Percentiles rank a stretch among this genome's conserved stretches.
phyloP scores from a whole-genome alignment of 2,113 vertebrate genomes.

The Equus quagga region DNA sequence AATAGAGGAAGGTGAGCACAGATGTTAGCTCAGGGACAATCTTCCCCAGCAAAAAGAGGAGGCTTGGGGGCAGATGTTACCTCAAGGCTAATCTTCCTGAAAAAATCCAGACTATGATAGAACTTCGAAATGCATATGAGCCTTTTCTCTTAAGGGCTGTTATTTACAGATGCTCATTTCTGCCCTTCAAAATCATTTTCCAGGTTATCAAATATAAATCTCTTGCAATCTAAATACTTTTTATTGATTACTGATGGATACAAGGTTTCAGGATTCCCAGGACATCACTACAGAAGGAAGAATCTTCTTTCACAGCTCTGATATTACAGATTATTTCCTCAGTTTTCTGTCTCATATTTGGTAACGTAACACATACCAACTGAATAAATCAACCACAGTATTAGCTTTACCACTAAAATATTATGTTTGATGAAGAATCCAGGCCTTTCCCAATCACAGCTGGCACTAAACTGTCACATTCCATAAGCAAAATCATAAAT shows the following conservation, averaged over 20 bases:
- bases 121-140: too few species aligned
- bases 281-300: neutral
- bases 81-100: too few species aligned
- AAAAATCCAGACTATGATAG: neutral
- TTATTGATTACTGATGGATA: neutral
- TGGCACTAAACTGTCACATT: neutral
- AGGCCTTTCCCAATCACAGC: neutral
- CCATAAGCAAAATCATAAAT: neutral
- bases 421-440: neutral
- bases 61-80: too few species aligned
- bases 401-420: neutral
- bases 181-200: conserved; percentile 6
- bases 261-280: neutral
- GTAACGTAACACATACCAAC: neutral
- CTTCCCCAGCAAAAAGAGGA: too few species aligned
- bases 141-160: neutral
- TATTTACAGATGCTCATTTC: neutral
- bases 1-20: too few species aligned
- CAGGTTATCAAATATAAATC: neutral
- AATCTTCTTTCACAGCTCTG: neutral
- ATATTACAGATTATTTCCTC: neutral
- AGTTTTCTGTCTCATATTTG: conserved; percentile 46
- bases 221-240: neutral
- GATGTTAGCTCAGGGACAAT: too few species aligned
- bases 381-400: neutral